A percentile compares a stretch with the other conserved stretches of the same genome.
phyloP scores from a whole-genome alignment of 2,888 invertebrate genomes.

The Temnothorax unifasciatus region DNA sequence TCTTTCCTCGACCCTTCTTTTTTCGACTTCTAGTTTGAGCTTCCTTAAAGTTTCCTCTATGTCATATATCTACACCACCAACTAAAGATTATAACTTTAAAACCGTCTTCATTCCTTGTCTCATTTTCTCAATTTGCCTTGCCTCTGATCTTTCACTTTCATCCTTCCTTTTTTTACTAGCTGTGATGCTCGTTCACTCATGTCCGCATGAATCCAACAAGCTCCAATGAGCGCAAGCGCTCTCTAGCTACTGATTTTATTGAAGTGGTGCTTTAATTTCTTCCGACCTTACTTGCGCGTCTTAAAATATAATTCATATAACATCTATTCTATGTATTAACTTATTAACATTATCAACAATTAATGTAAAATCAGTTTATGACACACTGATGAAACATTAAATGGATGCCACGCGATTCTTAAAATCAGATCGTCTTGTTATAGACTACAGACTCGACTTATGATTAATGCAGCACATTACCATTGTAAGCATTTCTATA shows the following conservation, averaged over 20 bases:
- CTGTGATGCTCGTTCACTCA: not conserved
- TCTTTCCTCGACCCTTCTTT: not conserved
- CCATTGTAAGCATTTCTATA: not conserved
- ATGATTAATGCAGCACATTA: not conserved
- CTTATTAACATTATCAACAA: not conserved
- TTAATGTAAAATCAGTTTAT: not conserved
- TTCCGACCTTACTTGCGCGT: not conserved
- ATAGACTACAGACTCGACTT: not conserved
- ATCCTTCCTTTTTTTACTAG: not conserved
- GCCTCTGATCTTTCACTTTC: constrained; percentile 23
- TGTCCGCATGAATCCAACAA: not conserved
- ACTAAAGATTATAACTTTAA: constrained; percentile 60
- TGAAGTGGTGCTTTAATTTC: not conserved
- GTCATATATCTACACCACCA: not conserved
- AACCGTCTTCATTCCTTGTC: constrained; percentile 59
- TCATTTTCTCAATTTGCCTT: not conserved
- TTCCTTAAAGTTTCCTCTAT: not conserved
- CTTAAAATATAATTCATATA: not conserved
- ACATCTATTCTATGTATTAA: not conserved
- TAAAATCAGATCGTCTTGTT: not conserved
- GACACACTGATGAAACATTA: not conserved
- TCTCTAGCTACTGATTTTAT: not conserved
- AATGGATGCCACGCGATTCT: not conserved
- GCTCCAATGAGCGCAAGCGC: not conserved
- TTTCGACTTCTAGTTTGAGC: not conserved